Conservation (phyloP, 2,888 invertebrate species). For the Phortica magna region DNA sequence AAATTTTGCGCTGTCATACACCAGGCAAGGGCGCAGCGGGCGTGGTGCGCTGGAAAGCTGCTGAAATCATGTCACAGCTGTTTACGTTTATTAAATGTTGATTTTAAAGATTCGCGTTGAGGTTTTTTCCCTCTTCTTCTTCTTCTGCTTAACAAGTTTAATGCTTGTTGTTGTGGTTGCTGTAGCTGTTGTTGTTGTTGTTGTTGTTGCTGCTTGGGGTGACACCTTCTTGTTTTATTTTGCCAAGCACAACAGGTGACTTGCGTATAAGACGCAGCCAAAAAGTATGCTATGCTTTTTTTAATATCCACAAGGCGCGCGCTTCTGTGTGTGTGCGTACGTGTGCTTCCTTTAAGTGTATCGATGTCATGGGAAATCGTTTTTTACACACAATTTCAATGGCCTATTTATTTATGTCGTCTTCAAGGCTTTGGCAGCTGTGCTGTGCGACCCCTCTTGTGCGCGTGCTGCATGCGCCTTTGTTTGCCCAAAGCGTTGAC, state of each 20-base stretch:
- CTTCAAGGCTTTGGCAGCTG: slow-evolving; percentile 31
- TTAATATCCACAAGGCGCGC: neutral
- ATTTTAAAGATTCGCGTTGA: slow-evolving; percentile 64
- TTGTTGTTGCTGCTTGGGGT: slow-evolving; percentile 34
- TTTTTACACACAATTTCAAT: slow-evolving; percentile 34
- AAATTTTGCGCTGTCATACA: slow-evolving; percentile 36
- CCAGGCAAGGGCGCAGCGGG: neutral
- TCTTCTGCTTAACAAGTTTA: neutral
- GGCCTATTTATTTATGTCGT: slow-evolving; percentile 20
- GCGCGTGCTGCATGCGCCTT: slow-evolving; percentile 30
- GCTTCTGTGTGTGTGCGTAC: neutral
- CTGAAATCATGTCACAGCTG: slow-evolving; percentile 44
- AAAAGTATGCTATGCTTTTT: slow-evolving; percentile 1
- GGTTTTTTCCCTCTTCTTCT: slow-evolving; percentile 9
- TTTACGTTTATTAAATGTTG: slow-evolving; percentile 60
- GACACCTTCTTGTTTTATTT: slow-evolving; percentile 33
- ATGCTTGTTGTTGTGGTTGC: neutral
- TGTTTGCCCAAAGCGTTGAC: slow-evolving; percentile 16
- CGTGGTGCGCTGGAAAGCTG: neutral
- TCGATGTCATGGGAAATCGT: slow-evolving; percentile 47
- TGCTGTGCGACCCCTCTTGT: slow-evolving; percentile 48
- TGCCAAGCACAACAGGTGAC: slow-evolving; percentile 14
- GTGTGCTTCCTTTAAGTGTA: slow-evolving; percentile 39
- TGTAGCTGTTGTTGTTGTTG: neutral
- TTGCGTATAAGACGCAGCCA: neutral